Conservation (phyloP, 2,113 vertebrate genomes). For the Chaenogobius annularis region DNA sequence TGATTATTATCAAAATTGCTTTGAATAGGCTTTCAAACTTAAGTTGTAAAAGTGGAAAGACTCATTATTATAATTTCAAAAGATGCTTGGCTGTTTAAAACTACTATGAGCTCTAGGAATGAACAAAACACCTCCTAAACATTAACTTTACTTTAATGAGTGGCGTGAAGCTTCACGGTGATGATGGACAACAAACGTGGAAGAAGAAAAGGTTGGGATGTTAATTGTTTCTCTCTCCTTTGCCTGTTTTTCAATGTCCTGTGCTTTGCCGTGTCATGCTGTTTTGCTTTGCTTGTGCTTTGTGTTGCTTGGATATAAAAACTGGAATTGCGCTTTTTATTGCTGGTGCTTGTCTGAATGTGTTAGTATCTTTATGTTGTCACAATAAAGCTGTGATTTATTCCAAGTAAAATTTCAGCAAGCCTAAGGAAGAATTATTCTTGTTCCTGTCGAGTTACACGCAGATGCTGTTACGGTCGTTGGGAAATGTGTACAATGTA, state of each 20-base stretch:
- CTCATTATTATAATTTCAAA: neutral
- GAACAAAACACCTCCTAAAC: neutral
- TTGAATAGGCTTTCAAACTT: neutral
- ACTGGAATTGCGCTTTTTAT: neutral
- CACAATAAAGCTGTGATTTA: neutral
- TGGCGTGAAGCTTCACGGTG: neutral
- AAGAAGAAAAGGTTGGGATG: neutral
- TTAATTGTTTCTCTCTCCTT: too few relatives aligned
- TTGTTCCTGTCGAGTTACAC: too few relatives aligned
- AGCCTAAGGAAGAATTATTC: too few relatives aligned
- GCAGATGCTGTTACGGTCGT: too few relatives aligned
- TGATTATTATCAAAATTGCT: neutral
- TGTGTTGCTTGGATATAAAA: neutral
- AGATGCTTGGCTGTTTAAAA: neutral
- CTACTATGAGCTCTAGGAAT: neutral
- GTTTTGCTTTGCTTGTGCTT: neutral
- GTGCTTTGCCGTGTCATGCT: neutral
- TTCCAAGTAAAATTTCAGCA: neutral
- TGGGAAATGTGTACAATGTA: too few relatives aligned
- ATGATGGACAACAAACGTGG: neutral
- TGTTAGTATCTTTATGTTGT: neutral
- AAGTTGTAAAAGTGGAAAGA: neutral
- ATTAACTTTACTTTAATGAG: neutral
- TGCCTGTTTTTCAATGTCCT: too few relatives aligned
- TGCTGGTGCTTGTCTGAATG: neutral